Conservation (phyloP, 1,140 invertebrate genomes). For the Heterodera carotae region DNA sequence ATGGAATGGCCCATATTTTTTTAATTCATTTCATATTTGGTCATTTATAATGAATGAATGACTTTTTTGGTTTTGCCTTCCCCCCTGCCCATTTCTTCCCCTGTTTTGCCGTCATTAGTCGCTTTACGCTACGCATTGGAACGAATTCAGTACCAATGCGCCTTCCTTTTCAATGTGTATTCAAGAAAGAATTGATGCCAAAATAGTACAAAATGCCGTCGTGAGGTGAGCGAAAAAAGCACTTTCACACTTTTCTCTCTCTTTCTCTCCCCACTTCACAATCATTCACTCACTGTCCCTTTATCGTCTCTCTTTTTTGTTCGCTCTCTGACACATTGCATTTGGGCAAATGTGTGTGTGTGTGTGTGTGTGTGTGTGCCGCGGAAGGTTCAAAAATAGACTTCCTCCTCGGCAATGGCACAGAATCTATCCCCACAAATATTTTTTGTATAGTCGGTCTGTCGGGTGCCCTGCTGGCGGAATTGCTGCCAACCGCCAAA, state of each 20-base stretch:
- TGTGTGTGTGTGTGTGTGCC: neutral
- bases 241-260: neutral
- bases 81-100: too few relatives aligned
- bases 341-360: neutral
- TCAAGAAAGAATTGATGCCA: neutral
- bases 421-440: neutral
- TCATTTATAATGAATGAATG: too few relatives aligned
- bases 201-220: neutral
- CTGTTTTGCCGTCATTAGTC: too few relatives aligned
- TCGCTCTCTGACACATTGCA: neutral
- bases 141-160: too few relatives aligned
- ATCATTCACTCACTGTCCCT: neutral
- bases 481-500: neutral
- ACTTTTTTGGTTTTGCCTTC: too few relatives aligned
- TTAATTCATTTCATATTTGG: too few relatives aligned
- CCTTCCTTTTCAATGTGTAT: too few relatives aligned
- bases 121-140: too few relatives aligned
- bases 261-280: neutral
- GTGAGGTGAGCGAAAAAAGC: neutral
- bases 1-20: too few relatives aligned
- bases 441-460: neutral
- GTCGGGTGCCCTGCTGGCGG: neutral
- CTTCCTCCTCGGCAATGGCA: neutral
- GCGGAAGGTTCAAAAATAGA: neutral
- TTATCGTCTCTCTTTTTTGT: slow-evolving; percentile 1